phyloP scores from a whole-genome alignment of 2,113 vertebrate genomes.

The Oxygymnocypris stewartii region DNA sequence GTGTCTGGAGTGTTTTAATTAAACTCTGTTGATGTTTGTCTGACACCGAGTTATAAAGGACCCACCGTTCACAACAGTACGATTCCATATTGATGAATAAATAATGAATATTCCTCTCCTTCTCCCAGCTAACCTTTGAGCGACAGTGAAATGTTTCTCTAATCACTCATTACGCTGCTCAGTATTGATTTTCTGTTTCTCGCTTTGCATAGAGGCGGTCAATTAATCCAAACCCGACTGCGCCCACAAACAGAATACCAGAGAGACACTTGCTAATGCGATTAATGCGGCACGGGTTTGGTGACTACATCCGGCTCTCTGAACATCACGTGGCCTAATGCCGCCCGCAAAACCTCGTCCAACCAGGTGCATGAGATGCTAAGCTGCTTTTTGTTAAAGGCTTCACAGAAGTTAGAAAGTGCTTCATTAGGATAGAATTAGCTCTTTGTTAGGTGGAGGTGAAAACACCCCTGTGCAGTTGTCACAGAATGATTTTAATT shows the following conservation, averaged over 20 bases:
- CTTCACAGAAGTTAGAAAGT: background rate
- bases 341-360: slow-evolving; percentile 53
- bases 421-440: background rate
- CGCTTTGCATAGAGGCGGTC: slow-evolving; percentile 73
- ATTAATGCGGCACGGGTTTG: slow-evolving; percentile 68
- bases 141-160: slow-evolving; percentile 68
- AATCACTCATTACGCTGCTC: slow-evolving; percentile 71
- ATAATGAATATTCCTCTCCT: slow-evolving; percentile 54
- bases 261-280: slow-evolving; percentile 64
- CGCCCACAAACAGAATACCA: slow-evolving; percentile 58
- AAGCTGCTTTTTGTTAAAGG: slow-evolving; percentile 17
- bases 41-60: background rate
- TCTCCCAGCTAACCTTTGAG: slow-evolving; percentile 60
- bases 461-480: background rate
- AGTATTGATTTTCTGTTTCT: slow-evolving; percentile 72
- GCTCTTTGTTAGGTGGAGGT: background rate
- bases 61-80: background rate
- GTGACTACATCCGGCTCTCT: slow-evolving; percentile 34
- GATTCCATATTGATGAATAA: background rate
- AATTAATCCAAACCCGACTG: slow-evolving; percentile 75
- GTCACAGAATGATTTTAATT: background rate
- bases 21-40: background rate
- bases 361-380: slow-evolving; percentile 46
- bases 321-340: slow-evolving; percentile 54
- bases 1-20: background rate